Conservation (phyloP, 1,140 invertebrate genomes). For the Hylyphantes graminicola region DNA sequence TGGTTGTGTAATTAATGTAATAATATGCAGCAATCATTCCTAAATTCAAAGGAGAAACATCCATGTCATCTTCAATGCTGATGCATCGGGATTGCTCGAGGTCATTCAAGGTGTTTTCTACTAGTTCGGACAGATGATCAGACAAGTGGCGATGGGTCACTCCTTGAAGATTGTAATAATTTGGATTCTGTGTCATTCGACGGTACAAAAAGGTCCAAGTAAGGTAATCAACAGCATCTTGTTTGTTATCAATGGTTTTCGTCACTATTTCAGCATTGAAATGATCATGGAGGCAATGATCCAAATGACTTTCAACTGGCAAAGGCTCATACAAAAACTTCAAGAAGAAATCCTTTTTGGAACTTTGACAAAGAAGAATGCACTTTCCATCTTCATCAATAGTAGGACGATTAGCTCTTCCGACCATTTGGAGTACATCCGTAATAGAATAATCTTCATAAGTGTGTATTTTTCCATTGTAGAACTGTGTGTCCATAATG, state of each 20-base stretch:
- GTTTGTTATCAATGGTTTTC: constrained; percentile 99
- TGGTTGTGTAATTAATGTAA: constrained; percentile 99
- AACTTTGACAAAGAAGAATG: constrained; percentile 95
- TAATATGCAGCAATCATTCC: constrained; percentile 99
- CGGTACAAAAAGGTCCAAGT: constrained; percentile 99
- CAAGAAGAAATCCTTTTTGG: constrained; percentile 99
- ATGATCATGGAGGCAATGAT: constrained; percentile 98
- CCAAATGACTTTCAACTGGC: constrained; percentile 96
- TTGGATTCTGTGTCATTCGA: constrained; percentile 97
- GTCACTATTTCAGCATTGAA: constrained; percentile 99
- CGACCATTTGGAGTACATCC: constrained; percentile 98
- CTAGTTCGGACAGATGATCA: constrained; percentile 97
- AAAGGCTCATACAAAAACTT: constrained; percentile 98
- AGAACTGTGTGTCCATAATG: constrained; percentile 97
- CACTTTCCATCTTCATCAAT: constrained; percentile 96
- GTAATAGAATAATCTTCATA: constrained; percentile 99
- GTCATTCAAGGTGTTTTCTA: constrained; percentile 95
- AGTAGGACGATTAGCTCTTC: constrained; percentile 87
- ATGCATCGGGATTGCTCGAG: constrained; percentile 99
- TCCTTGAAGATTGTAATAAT: constrained; percentile 96
- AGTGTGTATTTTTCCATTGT: constrained; percentile 88
- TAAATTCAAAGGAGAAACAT: constrained; percentile 93
- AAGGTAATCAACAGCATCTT: constrained; percentile 98
- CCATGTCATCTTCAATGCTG: constrained; percentile 97
- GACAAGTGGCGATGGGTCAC: constrained; percentile 97